Conservation (phyloP, 2,113 vertebrate species). For the Oncorhynchus gorbuscha region DNA sequence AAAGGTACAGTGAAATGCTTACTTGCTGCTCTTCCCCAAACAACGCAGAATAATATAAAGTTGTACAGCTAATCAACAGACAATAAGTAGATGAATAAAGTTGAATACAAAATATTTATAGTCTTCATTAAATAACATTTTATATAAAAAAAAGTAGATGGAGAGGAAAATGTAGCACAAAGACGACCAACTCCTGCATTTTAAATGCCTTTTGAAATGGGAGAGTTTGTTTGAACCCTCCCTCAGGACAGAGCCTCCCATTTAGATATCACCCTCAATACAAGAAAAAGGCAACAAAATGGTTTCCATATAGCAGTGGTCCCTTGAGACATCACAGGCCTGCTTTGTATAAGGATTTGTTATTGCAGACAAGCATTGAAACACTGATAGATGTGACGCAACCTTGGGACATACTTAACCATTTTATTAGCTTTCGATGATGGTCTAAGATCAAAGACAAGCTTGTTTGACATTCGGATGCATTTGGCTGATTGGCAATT, state of each 20-base stretch:
- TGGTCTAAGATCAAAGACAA: slow-evolving; percentile 39
- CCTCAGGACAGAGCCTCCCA: not conserved
- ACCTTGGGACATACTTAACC: slow-evolving; percentile 50
- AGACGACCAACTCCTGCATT: not conserved
- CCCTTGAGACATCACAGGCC: slow-evolving; percentile 32
- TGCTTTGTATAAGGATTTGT: slow-evolving; percentile 40
- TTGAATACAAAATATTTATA: not conserved
- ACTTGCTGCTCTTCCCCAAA: too few species aligned
- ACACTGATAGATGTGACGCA: slow-evolving; percentile 50
- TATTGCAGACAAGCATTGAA: slow-evolving; percentile 26
- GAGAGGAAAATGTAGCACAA: not conserved
- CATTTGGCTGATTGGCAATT: slow-evolving; percentile 54
- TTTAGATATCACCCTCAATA: not conserved
- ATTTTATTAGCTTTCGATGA: slow-evolving; percentile 54
- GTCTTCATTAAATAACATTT: too few species aligned
- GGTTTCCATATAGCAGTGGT: not conserved
- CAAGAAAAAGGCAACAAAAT: not conserved
- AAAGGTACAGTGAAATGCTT: too few species aligned
- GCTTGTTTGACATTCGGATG: slow-evolving; percentile 55
- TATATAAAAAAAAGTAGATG: not conserved
- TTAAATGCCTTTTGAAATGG: not conserved
- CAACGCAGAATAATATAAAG: too few species aligned
- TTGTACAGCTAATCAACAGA: too few species aligned
- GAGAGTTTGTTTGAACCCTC: not conserved
- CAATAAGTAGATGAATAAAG: too few species aligned